These are phyloP conservation scores for Schizothorax lantsangensis DNA, from an alignment of 2,797 vertebrate genomes.

Conservation along the genomic window DNA sequence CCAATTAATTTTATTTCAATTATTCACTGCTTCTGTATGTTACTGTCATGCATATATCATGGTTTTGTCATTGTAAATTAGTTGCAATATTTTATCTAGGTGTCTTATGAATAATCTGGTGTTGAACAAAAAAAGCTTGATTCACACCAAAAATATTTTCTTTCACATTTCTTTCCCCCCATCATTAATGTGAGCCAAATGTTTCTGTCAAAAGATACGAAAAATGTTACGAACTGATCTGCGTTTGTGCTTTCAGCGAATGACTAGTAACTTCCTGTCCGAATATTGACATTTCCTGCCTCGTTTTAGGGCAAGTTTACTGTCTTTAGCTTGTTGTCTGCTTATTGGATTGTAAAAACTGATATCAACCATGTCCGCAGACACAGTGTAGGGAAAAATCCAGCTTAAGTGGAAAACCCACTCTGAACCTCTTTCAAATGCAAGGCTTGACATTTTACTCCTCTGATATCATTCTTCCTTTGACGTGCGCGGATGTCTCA, in stretches of 20 bases:
- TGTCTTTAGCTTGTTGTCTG: slow-evolving; percentile 31
- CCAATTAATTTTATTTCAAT: slow-evolving; percentile 31
- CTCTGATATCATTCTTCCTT: slow-evolving; percentile 51
- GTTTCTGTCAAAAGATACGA: neutral
- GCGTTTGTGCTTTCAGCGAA: neutral
- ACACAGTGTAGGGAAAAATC: neutral
- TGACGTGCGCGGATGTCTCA: slow-evolving; percentile 38
- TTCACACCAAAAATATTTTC: neutral
- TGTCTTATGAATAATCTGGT: neutral
- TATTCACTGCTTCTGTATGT: slow-evolving; percentile 29
- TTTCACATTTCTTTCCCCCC: neutral
- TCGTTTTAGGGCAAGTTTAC: neutral
- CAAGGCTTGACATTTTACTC: slow-evolving; percentile 53
- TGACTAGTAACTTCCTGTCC: slow-evolving; percentile 25
- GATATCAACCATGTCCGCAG: slow-evolving; percentile 38
- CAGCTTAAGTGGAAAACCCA: slow-evolving; percentile 34
- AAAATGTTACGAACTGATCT: neutral
- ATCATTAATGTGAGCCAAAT: neutral
- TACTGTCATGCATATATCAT: neutral
- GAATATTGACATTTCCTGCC: slow-evolving; percentile 49
- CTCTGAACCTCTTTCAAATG: slow-evolving; percentile 49
- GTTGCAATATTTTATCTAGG: neutral
- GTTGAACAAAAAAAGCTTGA: neutral
- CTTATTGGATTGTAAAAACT: slow-evolving; percentile 47
- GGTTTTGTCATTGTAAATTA: slow-evolving; percentile 32